Percentiles rank a stretch among this genome's conserved stretches.
phyloP scores from a whole-genome alignment of 64 coral and sea anemone genomes.

The Dendrophyllia cribrosa region DNA sequence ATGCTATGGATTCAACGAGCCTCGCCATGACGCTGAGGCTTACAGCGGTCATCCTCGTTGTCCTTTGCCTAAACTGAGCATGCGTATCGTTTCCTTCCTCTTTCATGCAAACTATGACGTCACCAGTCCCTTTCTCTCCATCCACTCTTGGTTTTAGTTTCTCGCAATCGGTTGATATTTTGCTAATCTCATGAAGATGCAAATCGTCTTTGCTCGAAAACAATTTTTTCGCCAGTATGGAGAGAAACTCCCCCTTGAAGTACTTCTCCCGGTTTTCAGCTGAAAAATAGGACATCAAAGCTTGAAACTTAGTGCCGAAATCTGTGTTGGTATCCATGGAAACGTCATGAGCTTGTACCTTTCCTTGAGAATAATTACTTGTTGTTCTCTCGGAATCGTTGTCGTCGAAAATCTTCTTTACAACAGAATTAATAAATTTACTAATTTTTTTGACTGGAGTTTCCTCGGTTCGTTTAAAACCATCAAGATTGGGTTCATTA shows the following conservation, averaged over 20 bases:
- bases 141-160: neutral
- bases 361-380: neutral
- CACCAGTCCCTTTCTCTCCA: neutral
- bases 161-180: neutral
- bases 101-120: constrained; percentile 16
- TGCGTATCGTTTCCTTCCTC: neutral
- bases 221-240: constrained; percentile 12
- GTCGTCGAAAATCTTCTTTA: constrained; percentile 34
- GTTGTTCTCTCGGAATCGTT: neutral
- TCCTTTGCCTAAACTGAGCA: neutral
- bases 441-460: neutral
- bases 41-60: neutral
- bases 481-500: neutral
- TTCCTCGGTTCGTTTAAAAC: neutral
- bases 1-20: constrained; percentile 71
- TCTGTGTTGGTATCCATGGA: constrained; percentile 9
- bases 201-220: constrained; percentile 34
- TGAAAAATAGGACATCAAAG: constrained; percentile 46
- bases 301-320: neutral
- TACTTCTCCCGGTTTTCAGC: constrained; percentile 13
- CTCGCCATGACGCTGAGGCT: constrained; percentile 65
- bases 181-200: neutral
- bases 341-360: neutral
- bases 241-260: constrained; percentile 1
- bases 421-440: constrained; percentile 6